Evolutionary conservation across 2,797 vertebrate genomes (phyloP).

Genomic region (Mus spretus): DNA sequence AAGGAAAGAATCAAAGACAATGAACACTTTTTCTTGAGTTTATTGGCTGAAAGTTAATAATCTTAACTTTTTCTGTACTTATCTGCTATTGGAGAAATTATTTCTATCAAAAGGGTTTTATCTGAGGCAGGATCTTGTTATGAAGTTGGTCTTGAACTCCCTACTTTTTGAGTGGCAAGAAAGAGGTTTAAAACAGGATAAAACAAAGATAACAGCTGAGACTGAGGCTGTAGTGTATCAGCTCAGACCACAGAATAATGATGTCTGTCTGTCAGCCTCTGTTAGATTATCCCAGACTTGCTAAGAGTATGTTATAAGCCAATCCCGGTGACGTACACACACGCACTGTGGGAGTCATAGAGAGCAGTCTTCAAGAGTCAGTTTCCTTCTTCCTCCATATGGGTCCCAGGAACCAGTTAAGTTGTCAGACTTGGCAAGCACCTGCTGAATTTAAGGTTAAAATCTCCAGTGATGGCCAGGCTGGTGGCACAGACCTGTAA

Average conservation of each 20-base stretch:
- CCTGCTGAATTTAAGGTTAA: neutral
- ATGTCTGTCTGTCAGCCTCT: neutral
- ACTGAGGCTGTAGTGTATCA: neutral
- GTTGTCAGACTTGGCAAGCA: neutral
- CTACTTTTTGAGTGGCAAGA: neutral
- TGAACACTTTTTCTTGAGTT: neutral
- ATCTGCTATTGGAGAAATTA: slow-evolving; percentile 12
- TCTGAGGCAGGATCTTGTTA: neutral
- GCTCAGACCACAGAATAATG: neutral
- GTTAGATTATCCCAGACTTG: slow-evolving; percentile 4
- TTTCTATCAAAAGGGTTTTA: neutral
- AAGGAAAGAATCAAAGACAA: neutral
- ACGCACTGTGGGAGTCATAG: neutral
- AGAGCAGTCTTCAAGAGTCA: neutral
- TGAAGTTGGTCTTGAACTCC: neutral
- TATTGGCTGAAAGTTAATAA: neutral
- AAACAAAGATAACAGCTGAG: neutral
- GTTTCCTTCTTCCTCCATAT: neutral
- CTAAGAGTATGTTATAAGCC: neutral
- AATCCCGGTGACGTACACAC: neutral
- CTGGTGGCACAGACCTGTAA: too few relatives aligned
- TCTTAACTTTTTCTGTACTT: neutral
- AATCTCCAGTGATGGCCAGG: neutral
- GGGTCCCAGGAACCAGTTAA: neutral
- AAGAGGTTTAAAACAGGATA: neutral